Evolutionary conservation across 2,888 invertebrate genomes (phyloP).

Genomic region (Leistus spinibarbis): DNA sequence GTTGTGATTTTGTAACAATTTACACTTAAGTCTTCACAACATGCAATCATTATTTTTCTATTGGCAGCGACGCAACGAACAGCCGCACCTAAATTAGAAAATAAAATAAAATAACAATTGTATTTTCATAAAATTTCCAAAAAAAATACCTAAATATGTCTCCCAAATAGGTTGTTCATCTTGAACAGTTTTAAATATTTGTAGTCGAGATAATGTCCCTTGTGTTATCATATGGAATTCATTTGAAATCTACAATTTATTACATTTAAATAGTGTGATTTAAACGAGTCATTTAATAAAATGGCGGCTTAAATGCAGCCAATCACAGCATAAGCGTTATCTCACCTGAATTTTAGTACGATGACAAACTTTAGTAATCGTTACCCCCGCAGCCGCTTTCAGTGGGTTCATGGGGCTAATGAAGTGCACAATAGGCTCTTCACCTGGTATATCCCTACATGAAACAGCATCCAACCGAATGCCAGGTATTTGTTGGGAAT

Average conservation of each 20-base stretch:
- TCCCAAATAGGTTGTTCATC: conserved; percentile 73
- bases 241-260: conserved; percentile 51
- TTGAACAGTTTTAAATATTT: conserved; percentile 62
- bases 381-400: conserved; percentile 51
- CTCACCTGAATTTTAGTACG: conserved; percentile 53
- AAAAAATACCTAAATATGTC: conserved; percentile 65
- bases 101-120: not conserved
- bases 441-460: conserved; percentile 56
- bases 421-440: conserved; percentile 55
- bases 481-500: conserved; percentile 47
- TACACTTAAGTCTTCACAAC: conserved; percentile 72
- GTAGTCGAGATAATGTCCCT: conserved; percentile 64
- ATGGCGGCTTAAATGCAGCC: conserved; percentile 33
- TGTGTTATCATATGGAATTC: conserved; percentile 61
- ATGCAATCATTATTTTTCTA: conserved; percentile 65
- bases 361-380: conserved; percentile 51
- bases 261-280: too few relatives aligned
- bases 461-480: conserved; percentile 55
- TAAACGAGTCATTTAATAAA: too few relatives aligned
- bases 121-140: conserved; percentile 42
- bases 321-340: not conserved
- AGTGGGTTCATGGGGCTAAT: conserved; percentile 54
- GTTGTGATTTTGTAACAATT: conserved; percentile 65
- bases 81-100: conserved; percentile 58
- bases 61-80: conserved; percentile 67